Base-by-base conservation (phyloP, 1,140 invertebrate genomes). In the Ostrea denselamellosa region DNA sequence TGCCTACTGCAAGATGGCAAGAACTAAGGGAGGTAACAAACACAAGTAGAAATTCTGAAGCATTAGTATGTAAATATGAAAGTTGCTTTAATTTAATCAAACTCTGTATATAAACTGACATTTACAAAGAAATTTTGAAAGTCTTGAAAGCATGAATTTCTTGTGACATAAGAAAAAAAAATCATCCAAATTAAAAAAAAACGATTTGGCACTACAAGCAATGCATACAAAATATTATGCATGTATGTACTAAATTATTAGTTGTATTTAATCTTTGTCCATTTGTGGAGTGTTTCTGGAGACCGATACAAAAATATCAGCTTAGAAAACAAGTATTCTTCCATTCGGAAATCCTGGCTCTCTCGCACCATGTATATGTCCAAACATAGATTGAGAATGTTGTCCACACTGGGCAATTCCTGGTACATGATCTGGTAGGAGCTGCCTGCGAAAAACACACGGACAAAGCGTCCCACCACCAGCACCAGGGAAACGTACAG, bases 271-370 rank as follows among this genome's bases (percentile, higher is more conserved):
- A 82, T 85, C 62, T 91, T 91, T n/a, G 91, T 98, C 97, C 97
- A 99, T 95, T 98, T 98, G 90, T 99, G 99, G 93, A 99, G 96
- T 28, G 98, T 99, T 94, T 99, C 98, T 0, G 99, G 98, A 44
- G 98, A 99, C 86, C 99, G 96, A 95, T 99, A 99, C 77, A 99
- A 95, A 97, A 99, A 99, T 89, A 99, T 97, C 81, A 99, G 95
- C 96, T 99, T 99, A 17, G 99, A 98, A 95, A 99, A 99, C 7
- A 99, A 96, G 95, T 99, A 98, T 95, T 99, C 99, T 95, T 99
- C 99, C 4, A 99, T 95, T n/a, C 97, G 96, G 86, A 99, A 96
- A 93, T 99, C 98, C n/a, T 97, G 96, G 54, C 97, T 98, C 95
- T 99, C 99, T 56, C 99, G 96, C 0, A 99, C 99, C 95, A 99